These are phyloP conservation scores for Gymnocephalus cernua DNA, from an alignment of 2,113 vertebrate species.

Conservation along the genomic window DNA sequence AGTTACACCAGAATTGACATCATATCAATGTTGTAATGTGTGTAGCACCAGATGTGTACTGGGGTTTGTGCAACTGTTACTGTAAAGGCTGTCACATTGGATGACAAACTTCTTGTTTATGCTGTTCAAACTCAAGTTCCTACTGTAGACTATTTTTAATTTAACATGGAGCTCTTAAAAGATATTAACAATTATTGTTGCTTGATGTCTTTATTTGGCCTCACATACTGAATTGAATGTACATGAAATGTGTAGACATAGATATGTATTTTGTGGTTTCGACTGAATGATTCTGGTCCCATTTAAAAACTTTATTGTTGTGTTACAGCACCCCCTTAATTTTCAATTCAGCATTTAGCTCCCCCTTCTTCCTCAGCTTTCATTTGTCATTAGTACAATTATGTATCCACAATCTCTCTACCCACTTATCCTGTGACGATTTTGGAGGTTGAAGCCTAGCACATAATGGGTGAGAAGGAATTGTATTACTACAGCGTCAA, in stretches of 20 bases:
- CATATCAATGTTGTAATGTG: not conserved
- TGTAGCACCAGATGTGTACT: not conserved
- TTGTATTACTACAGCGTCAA: not conserved
- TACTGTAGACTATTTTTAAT: not conserved
- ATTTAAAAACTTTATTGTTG: not conserved
- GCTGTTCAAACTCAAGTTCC: not conserved
- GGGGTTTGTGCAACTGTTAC: not conserved
- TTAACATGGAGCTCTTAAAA: not conserved
- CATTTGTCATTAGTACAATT: not conserved
- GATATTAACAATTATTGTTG: no score
- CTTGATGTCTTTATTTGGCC: no score
- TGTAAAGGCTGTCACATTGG: not conserved
- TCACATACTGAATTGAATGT: no score
- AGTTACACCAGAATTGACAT: not conserved
- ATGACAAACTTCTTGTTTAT: not conserved
- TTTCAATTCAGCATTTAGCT: not conserved
- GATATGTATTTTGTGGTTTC: not conserved
- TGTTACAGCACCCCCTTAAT: not conserved
- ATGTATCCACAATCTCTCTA: not conserved
- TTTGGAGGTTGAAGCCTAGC: not conserved
- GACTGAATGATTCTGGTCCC: no score
- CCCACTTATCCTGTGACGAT: not conserved
- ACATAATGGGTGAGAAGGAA: not conserved
- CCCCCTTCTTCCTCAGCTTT: not conserved
- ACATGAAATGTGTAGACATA: no score